Base-by-base conservation (phyloP, 2,797 vertebrate genomes). In the Oreortyx pictus region DNA sequence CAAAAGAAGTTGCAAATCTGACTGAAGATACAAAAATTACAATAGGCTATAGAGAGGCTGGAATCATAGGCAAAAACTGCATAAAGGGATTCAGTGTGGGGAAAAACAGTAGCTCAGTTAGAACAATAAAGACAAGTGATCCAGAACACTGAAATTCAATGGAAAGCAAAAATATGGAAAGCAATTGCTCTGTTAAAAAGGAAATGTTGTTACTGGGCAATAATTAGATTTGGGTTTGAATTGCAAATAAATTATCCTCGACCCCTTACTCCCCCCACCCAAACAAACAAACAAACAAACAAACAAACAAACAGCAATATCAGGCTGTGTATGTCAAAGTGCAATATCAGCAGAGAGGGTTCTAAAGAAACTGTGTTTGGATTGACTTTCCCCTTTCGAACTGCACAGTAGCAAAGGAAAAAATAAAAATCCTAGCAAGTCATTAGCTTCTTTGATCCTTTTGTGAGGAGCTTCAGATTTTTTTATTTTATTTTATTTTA, bases 141-240 rank as follows among this genome's bases (percentile, higher is more conserved):
- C 94, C 94, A 96, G 94, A 96, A 96, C 93, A 92, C 50, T 95
- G 93, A 95, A 95, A 95, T 96, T 93, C 93, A 95, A 82, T 93
- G 89, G 92, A 91, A 95, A 96, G 85, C 85, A 90, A 96, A 95
- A 94, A 95, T 96, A 95, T 90, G 91, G 91, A 93, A 96, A 95
- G 89, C 93, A 95, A 94, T 92, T 93, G 85, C 89, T 88, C 80
- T 90, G 80, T 81, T 76, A 95, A 94, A 92, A 94, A 61, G 71
- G 80, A 93, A 92, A 96, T 91, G 89, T 88, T 95, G 89, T 95
- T 93, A 92, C 82, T 88, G 94, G 93, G 92, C 87, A 92, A 80
- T 95, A 93, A 95, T 95, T 93, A 95, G 94, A 92, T 90, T 92
- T 74, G 74, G 46, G 64, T 82, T 96, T 96, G 95, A 94, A 96